A percentile compares a stretch with the other conserved stretches of the same genome.
Conservation (phyloP, 2,797 vertebrate species). For the Oryzias dopingdopingensis region DNA sequence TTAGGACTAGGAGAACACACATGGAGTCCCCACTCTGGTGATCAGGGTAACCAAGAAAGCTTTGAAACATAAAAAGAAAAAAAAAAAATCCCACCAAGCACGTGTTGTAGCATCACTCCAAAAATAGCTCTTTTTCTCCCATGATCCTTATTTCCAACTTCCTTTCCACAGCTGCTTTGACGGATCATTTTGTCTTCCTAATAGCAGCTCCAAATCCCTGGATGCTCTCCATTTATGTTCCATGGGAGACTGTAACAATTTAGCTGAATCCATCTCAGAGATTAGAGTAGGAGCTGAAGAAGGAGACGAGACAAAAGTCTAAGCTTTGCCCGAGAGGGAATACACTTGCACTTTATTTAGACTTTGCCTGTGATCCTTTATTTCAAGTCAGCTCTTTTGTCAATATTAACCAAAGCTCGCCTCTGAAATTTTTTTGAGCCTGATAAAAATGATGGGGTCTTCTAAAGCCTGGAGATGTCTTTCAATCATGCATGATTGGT, state of each 20-base stretch:
- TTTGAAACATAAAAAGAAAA: constrained; percentile 10
- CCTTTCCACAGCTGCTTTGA: constrained; percentile 70
- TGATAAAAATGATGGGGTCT: constrained; percentile 68
- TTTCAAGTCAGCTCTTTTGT: constrained; percentile 58
- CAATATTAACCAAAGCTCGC: constrained; percentile 69
- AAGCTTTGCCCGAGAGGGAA: constrained; percentile 52
- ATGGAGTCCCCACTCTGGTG: constrained; percentile 34
- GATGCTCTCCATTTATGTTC: constrained; percentile 69
- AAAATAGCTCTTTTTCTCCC: constrained; percentile 65
- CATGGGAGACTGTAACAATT: constrained; percentile 69
- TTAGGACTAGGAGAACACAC: constrained; percentile 42
- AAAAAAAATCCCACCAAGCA: background rate
- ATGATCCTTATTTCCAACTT: constrained; percentile 64
- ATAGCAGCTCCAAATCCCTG: constrained; percentile 72
- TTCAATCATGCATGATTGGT: constrained; percentile 78
- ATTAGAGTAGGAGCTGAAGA: constrained; percentile 49
- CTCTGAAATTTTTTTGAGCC: constrained; percentile 60
- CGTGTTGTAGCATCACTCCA: constrained; percentile 46
- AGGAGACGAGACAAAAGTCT: constrained; percentile 49
- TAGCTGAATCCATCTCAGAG: constrained; percentile 65
- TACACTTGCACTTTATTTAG: constrained; percentile 65
- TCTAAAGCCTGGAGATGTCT: constrained; percentile 62
- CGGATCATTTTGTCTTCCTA: constrained; percentile 75
- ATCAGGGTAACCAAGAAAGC: constrained; percentile 18
- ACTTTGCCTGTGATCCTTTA: constrained; percentile 48